A percentile compares a stretch with the other conserved stretches of the same genome.
These are phyloP conservation scores for Dipodomys spectabilis DNA, from an alignment of 2,113 vertebrate species.

Conservation along the genomic window DNA sequence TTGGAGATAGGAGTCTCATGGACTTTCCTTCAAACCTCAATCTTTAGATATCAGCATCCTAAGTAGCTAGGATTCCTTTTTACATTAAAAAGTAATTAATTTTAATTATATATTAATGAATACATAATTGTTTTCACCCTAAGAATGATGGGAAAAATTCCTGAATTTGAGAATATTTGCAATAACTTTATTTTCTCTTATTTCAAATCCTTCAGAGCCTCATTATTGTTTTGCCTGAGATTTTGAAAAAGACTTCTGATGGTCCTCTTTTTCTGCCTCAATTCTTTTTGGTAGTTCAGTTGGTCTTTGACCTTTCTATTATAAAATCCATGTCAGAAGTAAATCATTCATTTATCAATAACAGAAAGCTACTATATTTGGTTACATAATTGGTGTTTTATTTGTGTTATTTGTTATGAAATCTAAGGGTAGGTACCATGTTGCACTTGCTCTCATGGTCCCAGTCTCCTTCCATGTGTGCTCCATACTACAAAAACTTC, in stretches of 20 bases:
- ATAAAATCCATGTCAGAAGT: not conserved
- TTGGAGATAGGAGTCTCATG: no score
- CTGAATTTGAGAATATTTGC: conserved; percentile 14
- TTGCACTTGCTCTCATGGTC: not conserved
- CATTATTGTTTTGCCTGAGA: not conserved
- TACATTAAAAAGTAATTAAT: no score
- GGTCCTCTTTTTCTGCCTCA: not conserved
- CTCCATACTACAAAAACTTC: not conserved
- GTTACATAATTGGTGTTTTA: not conserved
- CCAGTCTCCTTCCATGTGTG: not conserved
- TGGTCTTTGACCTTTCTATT: not conserved
- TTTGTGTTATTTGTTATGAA: not conserved
- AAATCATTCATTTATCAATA: not conserved
- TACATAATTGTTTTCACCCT: conserved; percentile 31
- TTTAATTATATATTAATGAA: no score
- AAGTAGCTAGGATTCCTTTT: no score
- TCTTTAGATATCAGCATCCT: no score
- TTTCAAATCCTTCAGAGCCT: not conserved
- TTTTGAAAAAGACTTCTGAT: not conserved
- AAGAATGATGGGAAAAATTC: not conserved
- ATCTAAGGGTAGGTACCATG: not conserved
- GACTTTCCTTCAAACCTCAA: no score
- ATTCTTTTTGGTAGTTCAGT: conserved; percentile 16
- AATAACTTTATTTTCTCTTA: not conserved
- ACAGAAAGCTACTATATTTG: not conserved